Base-by-base conservation (phyloP, 2,888 invertebrate genomes). In the Eumerus sabulonum region DNA sequence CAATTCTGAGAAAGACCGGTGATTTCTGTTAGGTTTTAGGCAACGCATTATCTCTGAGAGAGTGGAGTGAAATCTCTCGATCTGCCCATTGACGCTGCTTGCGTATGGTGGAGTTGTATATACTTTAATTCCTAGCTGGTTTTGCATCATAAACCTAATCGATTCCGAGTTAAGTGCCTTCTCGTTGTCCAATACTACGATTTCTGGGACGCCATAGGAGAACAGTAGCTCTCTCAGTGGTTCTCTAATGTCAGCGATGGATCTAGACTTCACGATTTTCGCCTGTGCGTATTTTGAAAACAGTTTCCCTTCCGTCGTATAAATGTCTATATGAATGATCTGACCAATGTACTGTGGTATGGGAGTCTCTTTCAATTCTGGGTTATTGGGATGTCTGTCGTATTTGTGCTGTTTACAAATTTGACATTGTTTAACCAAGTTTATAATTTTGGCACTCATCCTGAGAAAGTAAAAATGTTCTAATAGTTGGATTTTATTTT, bases 111-210 rank as follows among this genome's bases (percentile, higher is more conserved):
- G 64, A 11, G 59, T 59, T 59, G 16, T 59, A 59, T 13, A 59
- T 1, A 59, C 35, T 27, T 44, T 18, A 9, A 59, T 70, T 1
- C 51, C 35, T 12, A 82, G 50, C 16, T 71, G 45, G 36, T 70
- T 70, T 64, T 77, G 44, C 16, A 77, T 48, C 62, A 77, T 70
- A 13, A 64, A 64, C 2, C 18, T 54, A 16, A 76, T 76, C 14
- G 64, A 54, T 12, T 19, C 47, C 1, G 60, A 64, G 16, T 76
- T 71, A 1, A 77, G 36, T 0, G 76, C 60, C 44, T 63, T 72
- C 51, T 77, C 76, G 38, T 77, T 82, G 51, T 74, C 74, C n/a
- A 74, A 60, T 0, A 82, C 71, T 9, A 82, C 18, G 12, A 47
- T 19, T 60, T 71, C 60, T 12, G 79, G 82, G 14, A 81, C 57